Evolutionary conservation across 1,140 invertebrate genomes (phyloP).

Genomic region (Chrysomallon squamiferum): DNA sequence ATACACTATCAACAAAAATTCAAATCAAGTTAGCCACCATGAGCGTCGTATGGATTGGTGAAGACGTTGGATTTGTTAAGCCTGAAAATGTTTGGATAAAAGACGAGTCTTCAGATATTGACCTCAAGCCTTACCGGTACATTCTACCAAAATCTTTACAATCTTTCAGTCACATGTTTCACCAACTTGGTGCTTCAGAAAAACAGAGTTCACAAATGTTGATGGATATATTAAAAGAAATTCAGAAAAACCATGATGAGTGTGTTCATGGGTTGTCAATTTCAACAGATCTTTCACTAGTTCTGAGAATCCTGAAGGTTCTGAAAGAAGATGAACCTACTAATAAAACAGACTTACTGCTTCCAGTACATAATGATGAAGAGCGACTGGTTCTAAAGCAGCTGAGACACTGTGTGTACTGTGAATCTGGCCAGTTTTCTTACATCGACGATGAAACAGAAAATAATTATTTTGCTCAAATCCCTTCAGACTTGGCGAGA

Average conservation of each 20-base stretch:
- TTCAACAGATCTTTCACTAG: conserved; percentile 7
- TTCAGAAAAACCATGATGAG: conserved; percentile 12
- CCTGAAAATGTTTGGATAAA: conserved; percentile 12
- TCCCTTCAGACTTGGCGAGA: conserved; percentile 30
- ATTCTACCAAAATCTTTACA: conserved; percentile 13
- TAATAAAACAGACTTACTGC: conserved; percentile 19
- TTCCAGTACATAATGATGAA: conserved; percentile 20
- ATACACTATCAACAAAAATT: background rate
- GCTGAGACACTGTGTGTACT: conserved; percentile 34
- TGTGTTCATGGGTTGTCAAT: too few relatives aligned
- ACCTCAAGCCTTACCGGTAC: conserved; percentile 24
- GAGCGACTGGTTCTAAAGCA: conserved; percentile 19
- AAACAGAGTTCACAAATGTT: conserved; percentile 9
- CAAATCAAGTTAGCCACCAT: background rate
- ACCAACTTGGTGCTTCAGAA: background rate
- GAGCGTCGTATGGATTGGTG: conserved; percentile 18
- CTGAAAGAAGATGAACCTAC: conserved; percentile 1
- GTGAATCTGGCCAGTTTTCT: conserved; percentile 19
- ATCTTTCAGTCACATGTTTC: conserved; percentile 6
- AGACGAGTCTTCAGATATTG: background rate
- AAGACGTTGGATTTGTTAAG: conserved; percentile 17
- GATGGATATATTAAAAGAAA: conserved; percentile 6
- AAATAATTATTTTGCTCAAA: conserved; percentile 34
- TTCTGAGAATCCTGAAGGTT: conserved; percentile 5
- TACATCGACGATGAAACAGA: conserved; percentile 24